These are phyloP conservation scores for Caenorhabditis imperialis DNA, from an alignment of 2,888 invertebrate genomes.

Conservation along the genomic window DNA sequence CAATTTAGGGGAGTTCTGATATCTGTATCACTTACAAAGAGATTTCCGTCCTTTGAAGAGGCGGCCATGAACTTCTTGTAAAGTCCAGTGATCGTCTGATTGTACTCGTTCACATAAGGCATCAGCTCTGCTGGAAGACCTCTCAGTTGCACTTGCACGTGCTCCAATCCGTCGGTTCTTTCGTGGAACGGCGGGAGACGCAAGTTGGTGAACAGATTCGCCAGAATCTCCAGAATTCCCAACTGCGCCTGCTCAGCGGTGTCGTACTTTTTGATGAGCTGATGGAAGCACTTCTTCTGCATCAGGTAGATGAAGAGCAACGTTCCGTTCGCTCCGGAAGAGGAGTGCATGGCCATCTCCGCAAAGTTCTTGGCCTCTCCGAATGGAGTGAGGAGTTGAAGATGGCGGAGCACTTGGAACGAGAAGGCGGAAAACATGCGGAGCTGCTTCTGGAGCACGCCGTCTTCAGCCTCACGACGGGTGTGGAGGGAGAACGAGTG, in stretches of 20 bases:
- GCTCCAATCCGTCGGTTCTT: slow-evolving; percentile 43
- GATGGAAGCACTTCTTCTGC: slow-evolving; percentile 73
- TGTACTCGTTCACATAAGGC: slow-evolving; percentile 66
- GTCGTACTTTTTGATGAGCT: slow-evolving; percentile 58
- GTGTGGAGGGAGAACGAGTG: slow-evolving; percentile 74
- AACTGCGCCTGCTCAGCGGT: slow-evolving; percentile 59
- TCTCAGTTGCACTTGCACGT: slow-evolving; percentile 38
- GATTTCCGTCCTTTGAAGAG: slow-evolving; percentile 57
- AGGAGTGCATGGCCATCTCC: slow-evolving; percentile 67
- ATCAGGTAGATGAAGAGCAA: slow-evolving; percentile 74
- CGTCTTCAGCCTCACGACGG: slow-evolving; percentile 56
- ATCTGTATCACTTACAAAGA: slow-evolving; percentile 66
- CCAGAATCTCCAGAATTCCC: slow-evolving; percentile 68
- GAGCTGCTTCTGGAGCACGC: slow-evolving; percentile 66
- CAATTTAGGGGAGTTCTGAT: no score
- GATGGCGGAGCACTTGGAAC: slow-evolving; percentile 72
- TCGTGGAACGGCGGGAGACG: slow-evolving; percentile 69
- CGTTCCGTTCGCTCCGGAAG: slow-evolving; percentile 71
- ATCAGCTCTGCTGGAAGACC: slow-evolving; percentile 28
- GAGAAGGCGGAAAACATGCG: slow-evolving; percentile 72
- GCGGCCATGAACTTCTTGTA: slow-evolving; percentile 68
- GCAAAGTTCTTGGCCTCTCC: slow-evolving; percentile 73
- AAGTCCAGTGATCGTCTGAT: slow-evolving; percentile 64
- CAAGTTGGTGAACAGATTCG: slow-evolving; percentile 73
- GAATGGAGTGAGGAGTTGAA: slow-evolving; percentile 71